Evolutionary conservation across 2,797 vertebrate genomes (phyloP), one percentile per base, ranked within the genome.

Genomic region (Poecile montanus): DNA sequence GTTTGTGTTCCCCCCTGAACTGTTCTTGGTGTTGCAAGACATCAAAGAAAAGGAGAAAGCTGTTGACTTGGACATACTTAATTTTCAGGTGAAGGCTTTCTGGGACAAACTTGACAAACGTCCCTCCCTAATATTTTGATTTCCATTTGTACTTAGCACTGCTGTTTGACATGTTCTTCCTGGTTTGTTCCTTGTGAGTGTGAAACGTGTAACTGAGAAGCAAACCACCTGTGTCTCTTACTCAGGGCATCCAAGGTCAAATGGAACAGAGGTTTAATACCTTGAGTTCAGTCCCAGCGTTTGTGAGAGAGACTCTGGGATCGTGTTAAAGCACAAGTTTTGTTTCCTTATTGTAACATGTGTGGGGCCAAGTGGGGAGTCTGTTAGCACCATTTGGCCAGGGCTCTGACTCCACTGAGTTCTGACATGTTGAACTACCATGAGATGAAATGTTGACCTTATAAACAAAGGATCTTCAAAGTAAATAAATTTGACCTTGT

Each of bases 211-310:
- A 79, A 75, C 16, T 1, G 11, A 48, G 21, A 67, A 60, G 32
- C 71, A 61, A 81, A 56, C 22, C 13, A 13, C 5, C 1, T 11
- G 36, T 1, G 2, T 48, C 17, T 25, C n/a, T 83, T 29, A 56
- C 34, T 73, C 18, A 17, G 57, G 44, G 36, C 19, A 26, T 36
- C 36, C 14, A 7, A 40, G 78, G 20, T 27, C 4, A 57, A 57
- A 13, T 9, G 23, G 23, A 62, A 7, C 36, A 20, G 44, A 23
- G 9, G 11, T 26, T 74, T 42, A 40, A 27, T 19, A 11, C 18
- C 10, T 16, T 1, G 13, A 54, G 27, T 4, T 4, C 19, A 42
- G 1, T 61, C 65, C 6, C 38, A 10, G 40, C 0, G 0, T 40
- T 71, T 15, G 34, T 4, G 2, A 34, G 60, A 45, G 30, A 66